Evolutionary conservation across 1,140 invertebrate species (phyloP).

Genomic region (Sogatella furcifera): DNA sequence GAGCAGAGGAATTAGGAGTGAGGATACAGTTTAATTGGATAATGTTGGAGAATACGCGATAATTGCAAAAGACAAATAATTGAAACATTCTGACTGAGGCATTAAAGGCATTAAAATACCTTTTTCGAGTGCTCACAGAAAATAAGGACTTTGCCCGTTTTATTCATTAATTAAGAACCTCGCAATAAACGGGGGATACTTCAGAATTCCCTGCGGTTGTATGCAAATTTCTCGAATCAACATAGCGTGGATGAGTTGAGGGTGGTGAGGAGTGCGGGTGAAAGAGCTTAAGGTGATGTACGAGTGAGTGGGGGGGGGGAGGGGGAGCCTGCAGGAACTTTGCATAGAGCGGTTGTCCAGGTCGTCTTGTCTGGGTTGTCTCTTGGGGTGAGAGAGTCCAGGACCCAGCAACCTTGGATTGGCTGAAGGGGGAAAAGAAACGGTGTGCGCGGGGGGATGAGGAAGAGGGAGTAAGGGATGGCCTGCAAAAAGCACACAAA

Average conservation of each 20-base stretch:
- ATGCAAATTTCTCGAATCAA: slow-evolving; percentile 3
- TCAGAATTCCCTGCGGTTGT: slow-evolving; percentile 2
- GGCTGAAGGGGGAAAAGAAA: too few relatives aligned
- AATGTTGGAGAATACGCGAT: background rate
- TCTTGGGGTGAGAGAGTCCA: too few relatives aligned
- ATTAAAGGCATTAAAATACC: background rate
- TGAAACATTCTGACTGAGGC: background rate
- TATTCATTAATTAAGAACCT: background rate
- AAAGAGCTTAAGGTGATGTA: too few relatives aligned
- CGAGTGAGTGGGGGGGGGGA: background rate
- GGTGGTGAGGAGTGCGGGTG: too few relatives aligned
- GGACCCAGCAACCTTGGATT: too few relatives aligned
- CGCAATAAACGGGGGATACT: slow-evolving; percentile 1
- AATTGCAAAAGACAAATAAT: slow-evolving; percentile 2
- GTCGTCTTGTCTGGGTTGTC: background rate
- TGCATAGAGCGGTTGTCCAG: background rate
- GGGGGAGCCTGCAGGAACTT: background rate
- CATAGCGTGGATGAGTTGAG: background rate
- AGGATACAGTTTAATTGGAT: background rate
- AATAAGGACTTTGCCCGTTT: background rate
- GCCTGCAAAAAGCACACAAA: slow-evolving; percentile 1
- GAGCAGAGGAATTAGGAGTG: too few relatives aligned
- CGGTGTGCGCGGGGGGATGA: background rate
- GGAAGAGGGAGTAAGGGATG: background rate
- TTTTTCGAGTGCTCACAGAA: background rate